A percentile compares a stretch with the other conserved stretches of the same genome.
Conservation (phyloP, 2,888 invertebrate species). For the Alloscopus bannaensis region DNA sequence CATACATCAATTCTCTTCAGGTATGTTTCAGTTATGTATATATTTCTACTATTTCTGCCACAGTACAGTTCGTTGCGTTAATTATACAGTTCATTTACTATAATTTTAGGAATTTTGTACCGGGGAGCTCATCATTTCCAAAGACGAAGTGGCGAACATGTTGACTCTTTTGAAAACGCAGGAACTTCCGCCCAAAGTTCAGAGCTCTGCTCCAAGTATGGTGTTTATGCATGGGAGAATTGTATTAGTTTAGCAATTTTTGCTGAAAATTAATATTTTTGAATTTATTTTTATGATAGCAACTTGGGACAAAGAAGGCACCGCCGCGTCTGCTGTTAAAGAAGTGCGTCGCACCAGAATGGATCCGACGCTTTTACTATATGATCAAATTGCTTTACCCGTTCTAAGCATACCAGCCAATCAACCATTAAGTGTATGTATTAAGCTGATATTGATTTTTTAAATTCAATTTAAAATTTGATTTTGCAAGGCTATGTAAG, state of each 20-base stretch:
- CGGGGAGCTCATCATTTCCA: slow-evolving; percentile 67
- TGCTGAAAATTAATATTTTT: background rate
- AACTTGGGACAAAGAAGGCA: slow-evolving; percentile 73
- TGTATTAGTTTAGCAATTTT: background rate
- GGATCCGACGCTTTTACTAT: slow-evolving; percentile 71
- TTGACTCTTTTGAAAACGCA: slow-evolving; percentile 69
- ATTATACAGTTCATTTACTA: background rate
- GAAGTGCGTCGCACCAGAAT: slow-evolving; percentile 72
- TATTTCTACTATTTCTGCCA: background rate
- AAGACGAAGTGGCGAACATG: slow-evolving; percentile 70
- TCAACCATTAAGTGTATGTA: slow-evolving; percentile 68
- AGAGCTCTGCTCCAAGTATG: slow-evolving; percentile 71
- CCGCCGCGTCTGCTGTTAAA: slow-evolving; percentile 65
- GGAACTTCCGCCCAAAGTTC: slow-evolving; percentile 70
- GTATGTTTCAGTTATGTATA: slow-evolving; percentile 53
- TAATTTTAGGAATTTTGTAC: slow-evolving; percentile 70
- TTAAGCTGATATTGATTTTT: background rate
- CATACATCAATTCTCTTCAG: slow-evolving; percentile 70
- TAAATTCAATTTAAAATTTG: background rate
- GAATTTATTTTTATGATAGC: slow-evolving; percentile 55
- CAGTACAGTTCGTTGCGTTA: background rate
- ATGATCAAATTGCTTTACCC: slow-evolving; percentile 72
- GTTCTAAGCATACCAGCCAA: slow-evolving; percentile 70
- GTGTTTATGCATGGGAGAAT: slow-evolving; percentile 62
- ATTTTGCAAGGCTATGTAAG: background rate